phyloP scores from a whole-genome alignment of 2,113 vertebrate genomes.

The Syngnathoides biaculeatus region DNA sequence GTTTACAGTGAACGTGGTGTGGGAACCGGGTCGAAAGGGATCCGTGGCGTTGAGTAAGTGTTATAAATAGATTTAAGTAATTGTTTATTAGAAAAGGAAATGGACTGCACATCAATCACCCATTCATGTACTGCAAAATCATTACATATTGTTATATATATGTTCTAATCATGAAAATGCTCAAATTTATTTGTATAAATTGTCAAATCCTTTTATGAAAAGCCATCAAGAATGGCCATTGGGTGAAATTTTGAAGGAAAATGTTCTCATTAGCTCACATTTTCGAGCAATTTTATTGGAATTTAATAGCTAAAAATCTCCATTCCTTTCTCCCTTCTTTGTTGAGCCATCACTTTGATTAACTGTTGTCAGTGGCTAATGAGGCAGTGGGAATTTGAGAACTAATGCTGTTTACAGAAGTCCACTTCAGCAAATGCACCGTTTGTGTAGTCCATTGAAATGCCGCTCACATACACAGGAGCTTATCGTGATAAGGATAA shows the following conservation, averaged over 20 bases:
- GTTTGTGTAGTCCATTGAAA: not conserved
- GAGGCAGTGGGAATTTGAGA: slow-evolving; percentile 6
- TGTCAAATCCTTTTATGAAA: slow-evolving; percentile 19
- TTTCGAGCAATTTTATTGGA: slow-evolving; percentile 46
- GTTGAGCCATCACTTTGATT: slow-evolving; percentile 34
- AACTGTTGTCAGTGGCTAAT: slow-evolving; percentile 21
- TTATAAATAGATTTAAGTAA: not conserved
- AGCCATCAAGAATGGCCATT: slow-evolving; percentile 20
- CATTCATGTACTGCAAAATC: not conserved
- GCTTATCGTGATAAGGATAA: not conserved
- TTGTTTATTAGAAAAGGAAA: not conserved
- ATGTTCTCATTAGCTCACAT: slow-evolving; percentile 36
- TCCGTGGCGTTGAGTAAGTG: not conserved
- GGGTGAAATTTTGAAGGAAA: slow-evolving; percentile 27
- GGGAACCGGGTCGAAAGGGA: not conserved
- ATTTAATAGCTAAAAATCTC: slow-evolving; percentile 21
- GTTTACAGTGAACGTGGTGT: too few relatives aligned
- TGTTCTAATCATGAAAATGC: not conserved
- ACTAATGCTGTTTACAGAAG: not conserved
- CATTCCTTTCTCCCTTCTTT: slow-evolving; percentile 21
- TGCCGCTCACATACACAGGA: not conserved
- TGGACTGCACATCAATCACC: not conserved
- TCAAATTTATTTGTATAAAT: not conserved
- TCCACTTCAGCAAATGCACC: not conserved
- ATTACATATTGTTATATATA: too few relatives aligned